Base-by-base conservation (phyloP, 1,140 invertebrate genomes). In the Agraylea sexmaculata region DNA sequence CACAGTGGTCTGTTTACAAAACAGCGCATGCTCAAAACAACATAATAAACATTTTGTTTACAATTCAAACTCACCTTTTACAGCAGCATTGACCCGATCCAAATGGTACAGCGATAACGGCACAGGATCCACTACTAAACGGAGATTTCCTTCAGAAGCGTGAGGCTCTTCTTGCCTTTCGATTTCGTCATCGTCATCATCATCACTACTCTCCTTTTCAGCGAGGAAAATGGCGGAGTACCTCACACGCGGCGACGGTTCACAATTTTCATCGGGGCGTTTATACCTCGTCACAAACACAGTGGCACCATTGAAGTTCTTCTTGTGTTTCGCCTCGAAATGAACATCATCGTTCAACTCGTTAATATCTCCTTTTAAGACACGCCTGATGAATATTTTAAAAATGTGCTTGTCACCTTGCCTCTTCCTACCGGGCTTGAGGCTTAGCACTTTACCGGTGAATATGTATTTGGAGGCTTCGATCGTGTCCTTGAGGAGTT, bases 1-100 rank as follows among this genome's bases (percentile, higher is more conserved):
- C n/a, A n/a, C n/a, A n/a, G n/a, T n/a, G n/a, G n/a, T n/a, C n/a
- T n/a, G n/a, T n/a, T n/a, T n/a, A n/a, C n/a, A n/a, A n/a, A n/a
- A n/a, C n/a, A n/a, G n/a, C n/a, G n/a, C n/a, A 56, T 12, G n/a
- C 23, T 25, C 12, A 25, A 25, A 25, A 25, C 23, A 25, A 25
- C 7, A 25, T 8, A 25, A 12, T 12, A 25, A 7, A 29, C 28
- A 40, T 20, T 30, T 40, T 5, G 3, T 21, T 34, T 20, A n/a
- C n/a, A n/a, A n/a, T n/a, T n/a, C n/a, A n/a, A 25, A 48, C 59
- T 57, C 62, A 83, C 81, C 78, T 79, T 75, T 77, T 29, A 81
- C 73, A 43, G 75, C 77, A 25, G 77, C 74, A 50, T 79, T 78
- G 25, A 81, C 64, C 52, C 75, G 66, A 54, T 83, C 78, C 61